These are phyloP conservation scores for Amphipoea oculea DNA, from an alignment of 2,888 invertebrate species.

Conservation along the genomic window DNA sequence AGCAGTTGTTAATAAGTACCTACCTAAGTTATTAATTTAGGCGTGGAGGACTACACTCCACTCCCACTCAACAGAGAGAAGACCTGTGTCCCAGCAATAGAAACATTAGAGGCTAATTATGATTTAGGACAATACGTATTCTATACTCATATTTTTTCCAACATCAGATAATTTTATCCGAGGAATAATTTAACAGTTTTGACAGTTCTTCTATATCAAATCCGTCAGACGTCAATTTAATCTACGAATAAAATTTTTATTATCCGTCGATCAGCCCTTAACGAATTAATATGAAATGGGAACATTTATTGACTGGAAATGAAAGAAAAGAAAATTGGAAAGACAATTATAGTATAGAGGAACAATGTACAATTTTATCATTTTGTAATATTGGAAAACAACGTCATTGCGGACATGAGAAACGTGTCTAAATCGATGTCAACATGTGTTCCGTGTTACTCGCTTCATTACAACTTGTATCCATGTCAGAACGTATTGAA, in stretches of 20 bases:
- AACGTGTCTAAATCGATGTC: background rate
- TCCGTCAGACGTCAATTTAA: no score
- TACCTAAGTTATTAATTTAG: no score
- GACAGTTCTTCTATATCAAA: no score
- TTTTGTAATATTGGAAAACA: background rate
- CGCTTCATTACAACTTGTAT: background rate
- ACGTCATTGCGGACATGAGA: background rate
- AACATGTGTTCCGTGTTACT: background rate
- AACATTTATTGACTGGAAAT: background rate
- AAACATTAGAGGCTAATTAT: no score
- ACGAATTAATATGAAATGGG: background rate
- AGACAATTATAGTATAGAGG: no score
- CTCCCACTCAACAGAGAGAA: background rate
- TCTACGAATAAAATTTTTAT: no score
- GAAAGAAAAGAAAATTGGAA: background rate
- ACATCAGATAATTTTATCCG: no score
- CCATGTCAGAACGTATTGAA: background rate
- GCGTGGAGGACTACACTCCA: background rate
- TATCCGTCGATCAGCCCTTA: no score
- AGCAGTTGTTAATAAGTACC: no score
- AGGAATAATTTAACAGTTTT: no score
- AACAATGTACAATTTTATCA: background rate
- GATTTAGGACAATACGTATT: background rate
- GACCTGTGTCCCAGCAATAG: background rate
- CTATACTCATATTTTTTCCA: background rate